Base-by-base conservation (phyloP, 2,113 vertebrate species). In the Fregetta grallaria region DNA sequence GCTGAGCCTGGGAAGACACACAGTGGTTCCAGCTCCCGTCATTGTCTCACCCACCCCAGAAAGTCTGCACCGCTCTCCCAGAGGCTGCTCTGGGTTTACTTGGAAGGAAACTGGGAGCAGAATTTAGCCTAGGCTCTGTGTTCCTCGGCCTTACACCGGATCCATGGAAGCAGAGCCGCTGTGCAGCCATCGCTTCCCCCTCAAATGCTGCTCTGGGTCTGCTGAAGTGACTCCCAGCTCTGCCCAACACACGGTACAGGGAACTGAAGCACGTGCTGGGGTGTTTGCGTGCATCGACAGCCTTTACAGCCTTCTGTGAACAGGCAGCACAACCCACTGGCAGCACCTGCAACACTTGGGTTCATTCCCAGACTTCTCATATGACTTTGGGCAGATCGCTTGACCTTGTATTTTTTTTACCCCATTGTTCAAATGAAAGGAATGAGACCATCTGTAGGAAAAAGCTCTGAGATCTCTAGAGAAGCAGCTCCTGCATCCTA, bases 121-220 rank as follows among this genome's bases (percentile, higher is more conserved):
- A 30, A 42, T 36, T 45, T 7, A 72, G 56, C 15, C 9, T 44
- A 47, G 21, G 12, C 12, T 53, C 13, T 34, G 0, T 0, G 7
- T 34, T 58, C 79, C n/a, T 45, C 36, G 38, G 38, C 16, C 47
- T 72, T 15, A 5, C 21, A 4, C 2, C 2, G 3, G n/a, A 15
- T 7, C 11, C 3, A 5, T 1, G 3, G 61, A 42, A 82, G 22
- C n/a, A 80, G 68, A 86, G 25, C 21, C 4, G 1, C 47, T 13
- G 63, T 1, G 1, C 50, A n/a, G 21, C 49, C 5, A 5, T 2
- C 0, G 1, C 25, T 34, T 42, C 13, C 26, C 50, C 42, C n/a
- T n/a, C 20, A n/a, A 47, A 11, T 2, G n/a, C 76, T 17, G 47
- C 68, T 40, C 55, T 30, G 71, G 76, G 5, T 11, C 7, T 63